Evolutionary conservation across 2,888 invertebrate species (phyloP).

Genomic region (Sarcophaga variegata): DNA sequence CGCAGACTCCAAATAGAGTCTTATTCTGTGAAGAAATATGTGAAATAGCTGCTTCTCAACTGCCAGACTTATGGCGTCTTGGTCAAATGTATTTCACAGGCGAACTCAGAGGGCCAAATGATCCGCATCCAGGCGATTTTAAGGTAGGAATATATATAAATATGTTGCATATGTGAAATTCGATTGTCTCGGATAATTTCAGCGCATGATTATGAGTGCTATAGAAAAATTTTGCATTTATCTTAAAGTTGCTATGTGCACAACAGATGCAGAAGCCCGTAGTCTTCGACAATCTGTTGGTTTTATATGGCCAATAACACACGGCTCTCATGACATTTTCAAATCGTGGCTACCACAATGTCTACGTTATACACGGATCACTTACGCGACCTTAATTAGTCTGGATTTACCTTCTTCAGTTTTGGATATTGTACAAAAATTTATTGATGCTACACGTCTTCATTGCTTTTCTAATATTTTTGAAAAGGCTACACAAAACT

Average conservation of each 20-base stretch:
- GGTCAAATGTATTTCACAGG: slow-evolving; percentile 97
- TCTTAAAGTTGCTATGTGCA: slow-evolving; percentile 86
- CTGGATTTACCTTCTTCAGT: slow-evolving; percentile 95
- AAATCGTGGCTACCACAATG: slow-evolving; percentile 90
- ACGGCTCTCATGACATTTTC: slow-evolving; percentile 83
- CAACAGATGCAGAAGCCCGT: slow-evolving; percentile 85
- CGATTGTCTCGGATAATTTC: slow-evolving; percentile 63
- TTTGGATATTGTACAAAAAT: slow-evolving; percentile 90
- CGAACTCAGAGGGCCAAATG: slow-evolving; percentile 89
- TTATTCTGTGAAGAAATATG: slow-evolving; percentile 91
- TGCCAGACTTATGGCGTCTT: slow-evolving; percentile 97
- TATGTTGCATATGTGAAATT: background rate
- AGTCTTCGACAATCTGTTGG: slow-evolving; percentile 78
- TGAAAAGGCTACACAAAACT: slow-evolving; percentile 91
- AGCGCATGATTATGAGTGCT: slow-evolving; percentile 91
- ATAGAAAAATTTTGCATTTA: slow-evolving; percentile 89
- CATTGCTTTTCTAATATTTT: slow-evolving; percentile 93
- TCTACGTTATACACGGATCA: slow-evolving; percentile 89
- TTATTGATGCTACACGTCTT: slow-evolving; percentile 93
- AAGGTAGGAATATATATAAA: slow-evolving; percentile 83
- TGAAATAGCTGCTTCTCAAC: slow-evolving; percentile 87
- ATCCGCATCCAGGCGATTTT: slow-evolving; percentile 89
- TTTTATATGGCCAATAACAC: slow-evolving; percentile 82
- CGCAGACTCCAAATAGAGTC: slow-evolving; percentile 85
- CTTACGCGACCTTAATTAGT: slow-evolving; percentile 90